Base-by-base conservation (phyloP, 1,140 invertebrate species). In the Drosophila auraria region DNA sequence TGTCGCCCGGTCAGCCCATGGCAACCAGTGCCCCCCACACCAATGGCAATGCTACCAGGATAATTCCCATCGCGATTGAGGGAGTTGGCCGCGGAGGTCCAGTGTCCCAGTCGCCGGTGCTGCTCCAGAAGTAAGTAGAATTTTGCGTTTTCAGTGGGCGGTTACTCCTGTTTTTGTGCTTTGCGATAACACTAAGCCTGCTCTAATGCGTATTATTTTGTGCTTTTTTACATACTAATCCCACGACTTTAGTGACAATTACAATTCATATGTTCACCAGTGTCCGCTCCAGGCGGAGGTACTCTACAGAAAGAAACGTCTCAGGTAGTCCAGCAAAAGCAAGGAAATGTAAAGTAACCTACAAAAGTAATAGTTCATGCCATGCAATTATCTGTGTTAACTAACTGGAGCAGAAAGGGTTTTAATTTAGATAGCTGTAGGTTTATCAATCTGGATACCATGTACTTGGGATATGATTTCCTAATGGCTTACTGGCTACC, bases 201-300 rank as follows among this genome's bases (percentile, higher is more conserved):
- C 72, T 87, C 77, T 91, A 91, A 91, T 90, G 76, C 81, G 60
- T 73, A 60, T 81, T 81, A 87, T 81, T 83, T 83, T 87, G 70
- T 83, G 82, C 87, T 90, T 91, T 50, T 72, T 71, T 78, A 73
- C 62, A 61, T 62, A 74, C 66, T 58, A 66, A 82, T 79, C 59
- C 50, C 60, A 61, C 50, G 40, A 50, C 45, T 63, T 77, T 86
- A 93, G 92, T 78, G 92, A 68, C 74, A 83, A 91, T 80, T 93
- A 92, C 89, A 91, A 82, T 83, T 80, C 92, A 64, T 78, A 76
- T 82, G 91, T 93, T 53, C 86, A 93, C 68, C 91, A 93, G 71
- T 92, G 91, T 86, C 92, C 92, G 77, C 81, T 93, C 76, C 84
- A 93, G 78, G 92, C 92, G 71, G 90, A 93, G 80, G 81, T 93